phyloP scores from a whole-genome alignment of 2,888 invertebrate genomes.

The Spisula subtruncata region DNA sequence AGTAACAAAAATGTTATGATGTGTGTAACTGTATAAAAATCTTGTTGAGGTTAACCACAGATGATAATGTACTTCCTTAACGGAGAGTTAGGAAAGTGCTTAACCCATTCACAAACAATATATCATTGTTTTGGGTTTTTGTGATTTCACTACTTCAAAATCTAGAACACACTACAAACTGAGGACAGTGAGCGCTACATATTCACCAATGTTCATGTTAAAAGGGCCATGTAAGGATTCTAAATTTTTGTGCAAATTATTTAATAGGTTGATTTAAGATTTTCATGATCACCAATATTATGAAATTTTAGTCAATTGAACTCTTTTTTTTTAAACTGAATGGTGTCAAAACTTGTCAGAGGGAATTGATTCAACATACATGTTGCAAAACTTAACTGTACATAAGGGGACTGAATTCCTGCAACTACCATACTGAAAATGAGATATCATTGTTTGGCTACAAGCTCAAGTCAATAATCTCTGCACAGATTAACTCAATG shows the following conservation, averaged over 20 bases:
- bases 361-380: background rate
- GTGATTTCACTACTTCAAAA: background rate
- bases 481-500: too few species aligned
- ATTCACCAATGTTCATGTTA: background rate
- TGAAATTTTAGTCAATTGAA: background rate
- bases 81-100: background rate
- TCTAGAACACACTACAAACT: background rate
- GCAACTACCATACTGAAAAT: too few species aligned
- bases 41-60: slow-evolving; percentile 21
- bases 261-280: background rate
- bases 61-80: background rate
- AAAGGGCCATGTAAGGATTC: background rate
- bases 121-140: background rate
- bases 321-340: too few species aligned
- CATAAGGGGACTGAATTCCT: too few species aligned
- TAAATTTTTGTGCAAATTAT: background rate
- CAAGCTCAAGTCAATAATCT: too few species aligned
- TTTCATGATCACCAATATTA: background rate
- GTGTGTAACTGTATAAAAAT: background rate
- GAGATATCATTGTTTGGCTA: too few species aligned
- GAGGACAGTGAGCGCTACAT: background rate
- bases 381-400: background rate
- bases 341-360: too few species aligned
- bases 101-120: background rate
- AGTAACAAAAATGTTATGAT: background rate